Conservation (phyloP, 2,888 invertebrate genomes). For the Pseudococcus longispinus region DNA sequence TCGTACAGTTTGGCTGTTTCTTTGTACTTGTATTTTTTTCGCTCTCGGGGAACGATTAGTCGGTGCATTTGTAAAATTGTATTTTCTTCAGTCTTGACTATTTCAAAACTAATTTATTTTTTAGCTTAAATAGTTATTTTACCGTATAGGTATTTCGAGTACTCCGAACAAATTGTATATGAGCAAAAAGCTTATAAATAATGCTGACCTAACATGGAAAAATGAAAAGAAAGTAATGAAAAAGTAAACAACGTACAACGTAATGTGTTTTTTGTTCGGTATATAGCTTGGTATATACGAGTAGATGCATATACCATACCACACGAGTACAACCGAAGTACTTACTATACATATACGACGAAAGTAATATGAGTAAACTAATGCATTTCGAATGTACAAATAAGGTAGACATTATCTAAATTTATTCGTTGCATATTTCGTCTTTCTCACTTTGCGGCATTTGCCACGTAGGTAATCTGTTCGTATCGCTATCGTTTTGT, state of each 20-base stretch:
- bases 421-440: neutral
- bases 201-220: neutral
- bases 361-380: neutral
- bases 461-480: neutral
- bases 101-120: neutral
- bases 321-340: neutral
- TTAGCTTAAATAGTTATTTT: neutral
- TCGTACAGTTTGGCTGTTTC: neutral
- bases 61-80: neutral
- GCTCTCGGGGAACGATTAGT: neutral
- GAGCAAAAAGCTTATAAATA: neutral
- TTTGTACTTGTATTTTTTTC: neutral
- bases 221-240: neutral
- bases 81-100: neutral
- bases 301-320: neutral
- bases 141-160: neutral
- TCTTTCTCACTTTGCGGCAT: neutral
- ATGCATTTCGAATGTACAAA: neutral
- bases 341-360: neutral
- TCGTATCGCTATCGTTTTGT: neutral
- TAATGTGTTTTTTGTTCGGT: neutral
- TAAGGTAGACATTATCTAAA: neutral
- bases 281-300: too few species aligned
- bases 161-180: neutral
- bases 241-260: neutral